Percentiles rank a stretch among this genome's conserved stretches.
Conservation (phyloP, 2,888 invertebrate genomes). For the Oxystoma pomonae region DNA sequence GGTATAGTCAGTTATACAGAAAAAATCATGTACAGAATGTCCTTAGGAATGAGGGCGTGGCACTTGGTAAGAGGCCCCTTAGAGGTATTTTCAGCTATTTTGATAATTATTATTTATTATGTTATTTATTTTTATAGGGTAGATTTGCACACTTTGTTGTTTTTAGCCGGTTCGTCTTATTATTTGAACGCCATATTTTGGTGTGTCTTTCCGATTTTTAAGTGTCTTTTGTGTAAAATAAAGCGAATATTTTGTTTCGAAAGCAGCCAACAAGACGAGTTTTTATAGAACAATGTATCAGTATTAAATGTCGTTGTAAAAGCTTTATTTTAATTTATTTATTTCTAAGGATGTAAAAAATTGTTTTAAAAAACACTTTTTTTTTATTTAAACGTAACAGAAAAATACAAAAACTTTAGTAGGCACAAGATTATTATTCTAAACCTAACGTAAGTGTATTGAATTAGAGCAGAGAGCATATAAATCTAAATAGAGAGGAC, state of each 20-base stretch:
- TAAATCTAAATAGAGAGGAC: too few species aligned
- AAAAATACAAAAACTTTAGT: too few species aligned
- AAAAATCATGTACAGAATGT: slow-evolving; percentile 50
- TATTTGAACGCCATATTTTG: slow-evolving; percentile 28
- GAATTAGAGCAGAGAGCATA: too few species aligned
- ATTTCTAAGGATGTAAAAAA: too few species aligned
- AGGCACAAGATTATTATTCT: too few species aligned
- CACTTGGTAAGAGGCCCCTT: slow-evolving; percentile 50
- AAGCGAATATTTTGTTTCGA: slow-evolving; percentile 13
- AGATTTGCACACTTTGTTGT: slow-evolving; percentile 26
- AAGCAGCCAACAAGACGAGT: slow-evolving; percentile 20
- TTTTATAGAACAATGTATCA: slow-evolving; percentile 4
- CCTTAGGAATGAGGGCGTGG: slow-evolving; percentile 52
- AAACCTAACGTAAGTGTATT: too few species aligned
- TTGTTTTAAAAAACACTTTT: neutral
- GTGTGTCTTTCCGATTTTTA: slow-evolving; percentile 25
- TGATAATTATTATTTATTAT: slow-evolving; percentile 43
- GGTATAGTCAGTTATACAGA: slow-evolving; percentile 51
- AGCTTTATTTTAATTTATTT: too few species aligned
- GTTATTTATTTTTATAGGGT: slow-evolving; percentile 27
- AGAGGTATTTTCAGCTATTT: slow-evolving; percentile 47
- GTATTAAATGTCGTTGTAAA: too few species aligned
- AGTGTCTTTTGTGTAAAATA: slow-evolving; percentile 19
- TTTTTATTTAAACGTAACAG: too few species aligned
- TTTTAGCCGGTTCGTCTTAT: slow-evolving; percentile 24